These are phyloP conservation scores for Melipona beecheii DNA, from an alignment of 2,888 invertebrate species.

Conservation along the genomic window DNA sequence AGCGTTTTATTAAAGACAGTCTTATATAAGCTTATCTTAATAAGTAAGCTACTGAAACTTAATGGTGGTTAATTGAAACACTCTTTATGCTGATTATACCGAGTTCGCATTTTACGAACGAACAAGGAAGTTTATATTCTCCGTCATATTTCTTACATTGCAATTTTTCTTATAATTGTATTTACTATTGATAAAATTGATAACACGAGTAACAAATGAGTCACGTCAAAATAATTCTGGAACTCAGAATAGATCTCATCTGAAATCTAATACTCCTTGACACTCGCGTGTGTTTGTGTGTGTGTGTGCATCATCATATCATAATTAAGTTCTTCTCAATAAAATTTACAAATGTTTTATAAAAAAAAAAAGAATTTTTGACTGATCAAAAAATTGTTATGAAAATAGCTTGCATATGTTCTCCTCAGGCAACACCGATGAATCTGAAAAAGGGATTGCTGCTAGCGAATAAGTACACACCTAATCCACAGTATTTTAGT, in stretches of 20 bases:
- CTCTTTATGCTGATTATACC: not conserved
- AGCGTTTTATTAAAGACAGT: not conserved
- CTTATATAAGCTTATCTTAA: not conserved
- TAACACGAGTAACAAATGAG: not conserved
- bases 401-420: slow-evolving; percentile 19
- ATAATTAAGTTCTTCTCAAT: not conserved
- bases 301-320: not conserved
- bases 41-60: slow-evolving; percentile 1
- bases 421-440: slow-evolving; percentile 86
- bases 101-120: not conserved
- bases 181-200: slow-evolving; percentile 7
- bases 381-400: not conserved
- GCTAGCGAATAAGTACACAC: slow-evolving; percentile 90
- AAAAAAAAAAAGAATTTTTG: not conserved
- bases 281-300: no score
- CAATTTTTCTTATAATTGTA: slow-evolving; percentile 11
- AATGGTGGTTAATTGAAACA: no score
- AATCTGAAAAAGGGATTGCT: slow-evolving; percentile 86
- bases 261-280: not conserved
- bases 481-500: slow-evolving; percentile 90
- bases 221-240: not conserved
- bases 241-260: not conserved
- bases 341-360: not conserved
- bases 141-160: not conserved
- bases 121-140: not conserved